Conservation (phyloP, 2,113 vertebrate genomes). For the Anolis sagrei region DNA sequence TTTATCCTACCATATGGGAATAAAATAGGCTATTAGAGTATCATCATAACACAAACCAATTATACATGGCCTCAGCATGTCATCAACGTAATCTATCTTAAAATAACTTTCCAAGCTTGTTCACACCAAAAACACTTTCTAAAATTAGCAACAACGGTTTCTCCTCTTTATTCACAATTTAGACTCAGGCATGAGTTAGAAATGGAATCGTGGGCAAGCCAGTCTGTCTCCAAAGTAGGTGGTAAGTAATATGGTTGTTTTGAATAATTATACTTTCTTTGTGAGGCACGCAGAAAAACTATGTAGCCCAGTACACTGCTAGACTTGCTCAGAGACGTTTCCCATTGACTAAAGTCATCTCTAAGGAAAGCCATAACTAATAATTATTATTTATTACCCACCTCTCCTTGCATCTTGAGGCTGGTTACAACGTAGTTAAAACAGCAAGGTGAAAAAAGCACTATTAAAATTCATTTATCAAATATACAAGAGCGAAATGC, state of each 20-base stretch:
- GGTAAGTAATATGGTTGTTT: background rate
- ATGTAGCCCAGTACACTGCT: background rate
- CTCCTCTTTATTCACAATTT: background rate
- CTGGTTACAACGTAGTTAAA: no score
- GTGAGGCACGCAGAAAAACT: background rate
- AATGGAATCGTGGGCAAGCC: background rate
- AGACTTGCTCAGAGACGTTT: background rate
- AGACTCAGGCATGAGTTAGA: conserved; percentile 72
- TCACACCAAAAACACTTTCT: no score
- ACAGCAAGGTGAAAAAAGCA: no score
- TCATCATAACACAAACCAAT: background rate
- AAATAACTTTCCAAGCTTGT: no score
- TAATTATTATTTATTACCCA: no score
- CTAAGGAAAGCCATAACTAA: background rate
- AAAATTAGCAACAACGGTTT: background rate
- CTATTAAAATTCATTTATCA: no score
- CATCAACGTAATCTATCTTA: background rate
- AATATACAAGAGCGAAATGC: no score
- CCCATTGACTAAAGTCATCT: background rate
- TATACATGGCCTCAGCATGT: background rate
- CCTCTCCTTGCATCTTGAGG: no score
- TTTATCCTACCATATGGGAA: no score
- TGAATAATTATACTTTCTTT: background rate
- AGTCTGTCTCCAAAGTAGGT: conserved; percentile 27
- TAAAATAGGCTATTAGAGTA: background rate